Conservation (phyloP, 2,888 invertebrate species). For the Palloptera scutellata region DNA sequence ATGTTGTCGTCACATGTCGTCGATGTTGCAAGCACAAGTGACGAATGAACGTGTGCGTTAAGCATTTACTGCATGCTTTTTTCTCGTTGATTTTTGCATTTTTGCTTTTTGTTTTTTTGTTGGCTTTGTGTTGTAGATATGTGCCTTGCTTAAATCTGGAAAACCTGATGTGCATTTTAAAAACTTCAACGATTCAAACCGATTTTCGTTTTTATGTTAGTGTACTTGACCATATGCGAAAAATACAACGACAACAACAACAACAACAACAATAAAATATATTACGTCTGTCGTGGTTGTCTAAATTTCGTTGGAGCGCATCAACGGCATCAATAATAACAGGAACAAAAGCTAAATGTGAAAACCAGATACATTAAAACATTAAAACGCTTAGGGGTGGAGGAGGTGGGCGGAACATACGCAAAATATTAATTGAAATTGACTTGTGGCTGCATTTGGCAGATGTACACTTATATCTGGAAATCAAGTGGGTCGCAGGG, state of each 20-base stretch:
- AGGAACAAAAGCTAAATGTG: conserved; percentile 4
- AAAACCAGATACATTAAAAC: too few relatives aligned
- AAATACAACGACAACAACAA: too few relatives aligned
- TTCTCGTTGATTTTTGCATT: not conserved
- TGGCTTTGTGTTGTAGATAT: not conserved
- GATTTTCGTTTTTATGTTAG: not conserved
- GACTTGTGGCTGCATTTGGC: too few relatives aligned
- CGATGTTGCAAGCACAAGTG: conserved; percentile 24
- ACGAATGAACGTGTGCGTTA: conserved; percentile 34
- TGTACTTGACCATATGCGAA: too few relatives aligned
- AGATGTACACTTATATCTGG: too few relatives aligned
- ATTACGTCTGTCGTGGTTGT: too few relatives aligned
- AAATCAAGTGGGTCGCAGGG: too few relatives aligned
- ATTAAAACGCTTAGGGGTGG: too few relatives aligned
- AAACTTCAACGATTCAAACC: not conserved
- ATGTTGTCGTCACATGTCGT: too few relatives aligned
- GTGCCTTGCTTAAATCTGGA: not conserved
- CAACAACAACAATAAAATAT: too few relatives aligned
- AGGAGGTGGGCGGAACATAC: too few relatives aligned
- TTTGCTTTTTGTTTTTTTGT: not conserved
- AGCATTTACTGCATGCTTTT: conserved; percentile 24
- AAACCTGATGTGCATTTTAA: conserved; percentile 5
- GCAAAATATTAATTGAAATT: too few relatives aligned
- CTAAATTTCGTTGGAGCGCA: conserved; percentile 23
- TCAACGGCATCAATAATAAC: conserved; percentile 27